These are phyloP conservation scores for Galeopterus variegatus DNA, from an alignment of 2,113 vertebrate species.

Conservation along the genomic window DNA sequence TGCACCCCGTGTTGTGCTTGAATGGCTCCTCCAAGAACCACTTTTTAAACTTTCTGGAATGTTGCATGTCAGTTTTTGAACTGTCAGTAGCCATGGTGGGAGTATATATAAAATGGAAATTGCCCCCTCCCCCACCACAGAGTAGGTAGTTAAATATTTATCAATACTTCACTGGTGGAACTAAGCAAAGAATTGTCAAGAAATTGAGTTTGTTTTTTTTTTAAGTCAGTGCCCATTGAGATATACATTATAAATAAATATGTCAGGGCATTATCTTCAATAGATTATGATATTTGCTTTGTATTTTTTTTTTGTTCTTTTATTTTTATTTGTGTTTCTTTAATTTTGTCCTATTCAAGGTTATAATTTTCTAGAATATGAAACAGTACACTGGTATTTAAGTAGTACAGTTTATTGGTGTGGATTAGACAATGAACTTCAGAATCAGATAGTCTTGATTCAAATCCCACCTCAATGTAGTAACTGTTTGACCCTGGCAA, in stretches of 20 bases:
- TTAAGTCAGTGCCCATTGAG: background rate
- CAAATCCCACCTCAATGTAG: constrained; percentile 45
- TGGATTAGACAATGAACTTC: background rate
- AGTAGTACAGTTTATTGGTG: background rate
- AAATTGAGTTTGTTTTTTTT: background rate
- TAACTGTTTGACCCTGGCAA: background rate
- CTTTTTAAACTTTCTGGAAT: background rate
- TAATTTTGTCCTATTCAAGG: background rate
- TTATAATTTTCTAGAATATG: background rate
- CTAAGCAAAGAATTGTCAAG: background rate
- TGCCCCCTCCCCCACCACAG: background rate
- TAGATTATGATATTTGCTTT: background rate
- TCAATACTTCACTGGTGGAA: too few relatives aligned
- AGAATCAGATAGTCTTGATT: constrained; percentile 2
- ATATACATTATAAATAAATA: background rate
- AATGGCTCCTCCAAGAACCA: background rate
- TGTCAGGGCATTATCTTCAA: background rate
- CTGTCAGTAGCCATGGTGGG: background rate
- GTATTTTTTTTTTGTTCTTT: background rate
- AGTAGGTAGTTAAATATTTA: background rate
- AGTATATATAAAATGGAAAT: background rate
- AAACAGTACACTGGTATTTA: background rate
- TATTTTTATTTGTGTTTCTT: constrained; percentile 42
- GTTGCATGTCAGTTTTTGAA: background rate
- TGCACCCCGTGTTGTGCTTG: background rate